Percentiles rank a stretch among this genome's conserved stretches.
Evolutionary conservation across 2,113 vertebrate genomes (phyloP).

Genomic region (Pontoporia blainvillei): DNA sequence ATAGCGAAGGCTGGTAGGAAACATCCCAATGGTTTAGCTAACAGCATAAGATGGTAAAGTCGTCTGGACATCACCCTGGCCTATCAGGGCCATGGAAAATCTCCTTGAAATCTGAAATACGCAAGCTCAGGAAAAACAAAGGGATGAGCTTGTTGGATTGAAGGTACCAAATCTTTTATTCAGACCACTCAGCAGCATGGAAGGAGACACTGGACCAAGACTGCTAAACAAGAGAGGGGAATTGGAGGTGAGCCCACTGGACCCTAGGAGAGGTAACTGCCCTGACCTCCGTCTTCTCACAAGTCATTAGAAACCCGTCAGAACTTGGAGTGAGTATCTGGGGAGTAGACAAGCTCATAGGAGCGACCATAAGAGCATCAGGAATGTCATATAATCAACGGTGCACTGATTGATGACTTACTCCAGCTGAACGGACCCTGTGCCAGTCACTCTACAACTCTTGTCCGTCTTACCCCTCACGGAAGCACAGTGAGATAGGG

Average conservation of each 20-base stretch:
- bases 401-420: fast-evolving
- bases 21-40: fast-evolving
- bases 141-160: too few species aligned
- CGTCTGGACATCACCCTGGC: fast-evolving
- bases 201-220: not conserved
- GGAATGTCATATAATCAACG: fast-evolving
- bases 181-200: not conserved
- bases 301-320: not conserved
- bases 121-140: too few species aligned
- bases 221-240: fast-evolving
- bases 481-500: not conserved
- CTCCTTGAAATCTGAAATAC: not conserved
- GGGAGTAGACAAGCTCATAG: fast-evolving
- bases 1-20: fast-evolving
- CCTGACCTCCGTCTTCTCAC: too few species aligned
- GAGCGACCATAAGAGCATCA: fast-evolving
- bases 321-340: fast-evolving
- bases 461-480: too few species aligned
- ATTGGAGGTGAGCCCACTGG: fast-evolving
- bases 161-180: fast-evolving
- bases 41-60: fast-evolving
- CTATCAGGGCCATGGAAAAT: not conserved
- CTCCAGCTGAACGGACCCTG: too few species aligned
- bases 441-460: too few species aligned
- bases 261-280: not conserved